Base-by-base conservation (phyloP, 2,888 invertebrate genomes). In the Amaurobius ferox region DNA sequence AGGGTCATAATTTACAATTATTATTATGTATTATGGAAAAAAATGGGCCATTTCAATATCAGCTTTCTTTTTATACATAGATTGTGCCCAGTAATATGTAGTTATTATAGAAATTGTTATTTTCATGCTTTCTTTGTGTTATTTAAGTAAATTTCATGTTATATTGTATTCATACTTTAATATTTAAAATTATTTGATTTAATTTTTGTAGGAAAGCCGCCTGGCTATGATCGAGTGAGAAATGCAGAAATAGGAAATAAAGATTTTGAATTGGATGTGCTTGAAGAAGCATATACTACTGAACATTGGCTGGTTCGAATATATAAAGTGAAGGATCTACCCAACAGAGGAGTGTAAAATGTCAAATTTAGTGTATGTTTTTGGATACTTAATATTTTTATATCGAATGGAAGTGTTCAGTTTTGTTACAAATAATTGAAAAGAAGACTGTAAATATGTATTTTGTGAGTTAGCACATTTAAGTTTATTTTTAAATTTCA, bases 301-400 rank as follows among this genome's bases (percentile, higher is more conserved):
- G 99, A 99, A 91, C 98, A 99, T 92, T 99, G 99, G 99, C 94
- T 99, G 68, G 99, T 99, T 79, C 94, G 99, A 90, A 98, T 99
- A 91, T 99, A 98, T 93, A 97, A 97, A 93, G 98, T 99, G 40
- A 98, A 98, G 93, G 96, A 97, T 92, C 93, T 98, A 89, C 95
- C 95, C 87, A 98, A 98, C 92, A 93, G 97, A 90, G 97, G 97
- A 64, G 94, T 94, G 88, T 96, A 87, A 89, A 28, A 19, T 71
- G 61, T 9, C 30, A 30, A 32, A 19, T 35, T 35, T 32, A 32
- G 66, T 66, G 19, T 66, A 29, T 55, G 19, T 71, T 71, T 70
- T 30, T 13, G 16, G 23, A 40, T 28, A 28, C 29, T 48, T 29
- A 71, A 48, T 71, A 71, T 48, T 71, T 71, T 48, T 55, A 40